Evolutionary conservation across 2,113 vertebrate genomes (phyloP).

Genomic region (Passerina amoena): DNA sequence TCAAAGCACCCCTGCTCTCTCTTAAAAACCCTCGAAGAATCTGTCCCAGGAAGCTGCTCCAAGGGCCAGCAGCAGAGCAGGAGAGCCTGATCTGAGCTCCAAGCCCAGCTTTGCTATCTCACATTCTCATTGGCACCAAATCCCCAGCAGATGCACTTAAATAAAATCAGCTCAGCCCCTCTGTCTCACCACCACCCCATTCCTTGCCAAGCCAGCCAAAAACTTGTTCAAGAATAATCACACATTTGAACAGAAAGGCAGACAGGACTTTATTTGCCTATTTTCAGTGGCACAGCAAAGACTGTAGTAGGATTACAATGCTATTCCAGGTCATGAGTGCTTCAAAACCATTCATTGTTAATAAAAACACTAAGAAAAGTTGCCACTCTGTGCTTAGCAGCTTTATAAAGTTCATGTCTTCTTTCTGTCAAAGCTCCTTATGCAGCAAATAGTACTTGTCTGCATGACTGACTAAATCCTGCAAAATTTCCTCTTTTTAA

Average conservation of each 20-base stretch:
- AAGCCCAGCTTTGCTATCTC: not conserved
- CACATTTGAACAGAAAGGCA: not conserved
- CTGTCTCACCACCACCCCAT: not conserved
- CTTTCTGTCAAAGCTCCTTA: not conserved
- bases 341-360: not conserved
- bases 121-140: not conserved
- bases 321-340: not conserved
- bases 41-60: not conserved
- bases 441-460: not conserved
- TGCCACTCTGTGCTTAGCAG: not conserved
- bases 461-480: conserved; percentile 6
- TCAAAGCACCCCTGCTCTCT: not conserved
- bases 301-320: not conserved
- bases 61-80: not conserved
- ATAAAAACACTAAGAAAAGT: conserved; percentile 3
- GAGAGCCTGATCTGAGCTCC: not conserved
- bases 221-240: not conserved
- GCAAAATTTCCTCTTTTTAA: not conserved
- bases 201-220: not conserved
- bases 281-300: not conserved
- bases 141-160: not conserved
- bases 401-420: conserved; percentile 3
- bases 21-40: not conserved
- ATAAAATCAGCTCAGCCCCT: not conserved
- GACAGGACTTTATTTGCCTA: not conserved